A percentile compares a stretch with the other conserved stretches of the same genome.
phyloP scores from a whole-genome alignment of 2,888 invertebrate species.

The Ellobium chinense region DNA sequence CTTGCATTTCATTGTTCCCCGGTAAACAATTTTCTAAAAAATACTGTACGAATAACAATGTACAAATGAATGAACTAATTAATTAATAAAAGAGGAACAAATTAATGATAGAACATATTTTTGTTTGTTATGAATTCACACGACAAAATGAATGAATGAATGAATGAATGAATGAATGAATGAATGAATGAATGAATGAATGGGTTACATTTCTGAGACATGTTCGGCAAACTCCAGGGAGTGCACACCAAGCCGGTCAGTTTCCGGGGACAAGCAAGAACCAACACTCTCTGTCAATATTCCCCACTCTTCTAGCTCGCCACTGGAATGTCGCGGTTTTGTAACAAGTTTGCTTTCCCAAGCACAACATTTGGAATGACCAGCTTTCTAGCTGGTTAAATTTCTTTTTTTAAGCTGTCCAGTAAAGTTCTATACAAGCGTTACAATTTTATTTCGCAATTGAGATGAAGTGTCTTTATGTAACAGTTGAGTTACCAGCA shows the following conservation, averaged over 20 bases:
- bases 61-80: no score
- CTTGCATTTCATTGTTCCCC: no score
- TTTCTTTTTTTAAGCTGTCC: no score
- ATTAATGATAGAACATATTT: neutral
- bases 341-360: neutral
- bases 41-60: no score
- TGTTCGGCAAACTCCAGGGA: neutral
- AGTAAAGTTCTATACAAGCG: no score
- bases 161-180: constrained; percentile 24
- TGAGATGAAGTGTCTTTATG: no score
- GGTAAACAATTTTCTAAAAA: no score
- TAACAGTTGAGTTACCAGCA: no score
- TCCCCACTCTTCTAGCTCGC: neutral
- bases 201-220: neutral
- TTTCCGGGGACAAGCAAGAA: neutral
- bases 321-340: neutral
- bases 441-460: no score
- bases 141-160: constrained; percentile 11
- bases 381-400: no score
- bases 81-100: no score
- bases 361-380: neutral
- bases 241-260: neutral
- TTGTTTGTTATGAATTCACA: no score
- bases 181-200: constrained; percentile 25
- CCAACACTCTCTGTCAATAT: neutral